A percentile compares a stretch with the other conserved stretches of the same genome.
These are phyloP conservation scores for Spodoptera litura DNA, from an alignment of 1,140 invertebrate genomes.

Conservation along the genomic window DNA sequence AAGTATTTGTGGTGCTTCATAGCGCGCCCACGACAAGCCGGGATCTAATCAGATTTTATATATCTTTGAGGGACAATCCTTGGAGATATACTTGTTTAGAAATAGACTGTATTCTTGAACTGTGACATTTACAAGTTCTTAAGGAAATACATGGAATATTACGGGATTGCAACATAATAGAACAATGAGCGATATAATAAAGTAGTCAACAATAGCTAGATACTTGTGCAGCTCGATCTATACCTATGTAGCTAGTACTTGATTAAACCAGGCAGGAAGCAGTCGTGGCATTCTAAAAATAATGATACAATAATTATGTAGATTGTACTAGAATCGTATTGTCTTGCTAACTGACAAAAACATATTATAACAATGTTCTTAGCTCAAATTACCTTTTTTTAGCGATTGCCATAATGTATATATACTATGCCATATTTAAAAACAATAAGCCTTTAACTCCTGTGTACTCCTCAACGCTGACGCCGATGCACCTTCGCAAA, in stretches of 20 bases:
- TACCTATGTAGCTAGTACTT: no score
- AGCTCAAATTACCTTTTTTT: no score
- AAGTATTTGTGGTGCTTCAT: conserved; percentile 82
- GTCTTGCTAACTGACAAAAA: no score
- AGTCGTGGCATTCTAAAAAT: conserved; percentile 17
- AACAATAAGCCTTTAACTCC: conserved; percentile 89
- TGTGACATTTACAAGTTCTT: conserved; percentile 5
- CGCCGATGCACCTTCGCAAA: conserved; percentile 99
- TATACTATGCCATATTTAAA: background rate
- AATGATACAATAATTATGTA: background rate
- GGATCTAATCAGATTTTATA: conserved; percentile 42
- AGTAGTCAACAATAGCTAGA: no score
- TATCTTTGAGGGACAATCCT: conserved; percentile 37
- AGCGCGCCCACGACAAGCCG: conserved; percentile 70
- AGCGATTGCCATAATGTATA: background rate
- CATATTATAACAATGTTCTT: background rate
- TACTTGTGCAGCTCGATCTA: no score
- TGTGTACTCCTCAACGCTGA: conserved; percentile 97
- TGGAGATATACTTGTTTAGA: conserved; percentile 8
- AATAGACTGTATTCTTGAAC: background rate
- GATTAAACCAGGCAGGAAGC: background rate
- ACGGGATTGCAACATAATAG: background rate
- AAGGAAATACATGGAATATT: background rate
- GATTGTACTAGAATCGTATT: background rate
- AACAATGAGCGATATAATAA: background rate